These are phyloP conservation scores for Molorchus minor DNA, from an alignment of 2,888 invertebrate genomes.

Conservation along the genomic window DNA sequence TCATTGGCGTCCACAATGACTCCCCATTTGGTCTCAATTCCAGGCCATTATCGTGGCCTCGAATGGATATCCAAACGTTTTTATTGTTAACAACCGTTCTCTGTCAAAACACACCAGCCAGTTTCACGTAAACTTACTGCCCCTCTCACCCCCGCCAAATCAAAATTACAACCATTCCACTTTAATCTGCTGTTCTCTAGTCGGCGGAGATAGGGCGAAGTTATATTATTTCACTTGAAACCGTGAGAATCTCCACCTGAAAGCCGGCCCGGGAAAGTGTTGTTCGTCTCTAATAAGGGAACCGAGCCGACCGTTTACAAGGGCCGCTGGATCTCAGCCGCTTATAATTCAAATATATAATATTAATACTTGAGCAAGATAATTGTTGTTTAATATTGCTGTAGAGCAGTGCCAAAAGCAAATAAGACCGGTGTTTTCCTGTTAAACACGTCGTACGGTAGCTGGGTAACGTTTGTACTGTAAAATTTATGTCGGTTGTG, in stretches of 20 bases:
- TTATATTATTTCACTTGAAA: slow-evolving; percentile 52
- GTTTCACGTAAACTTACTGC: slow-evolving; percentile 3
- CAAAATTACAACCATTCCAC: slow-evolving; percentile 33
- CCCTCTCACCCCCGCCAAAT: slow-evolving; percentile 28
- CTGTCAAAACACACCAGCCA: not conserved
- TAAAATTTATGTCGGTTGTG: slow-evolving; percentile 27
- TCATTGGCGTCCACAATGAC: not conserved
- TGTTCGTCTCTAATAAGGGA: slow-evolving; percentile 15
- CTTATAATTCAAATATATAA: slow-evolving; percentile 55
- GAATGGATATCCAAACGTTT: not conserved
- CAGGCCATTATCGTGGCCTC: not conserved
- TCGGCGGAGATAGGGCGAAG: slow-evolving; percentile 42
- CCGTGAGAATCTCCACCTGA: slow-evolving; percentile 55
- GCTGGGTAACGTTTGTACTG: slow-evolving; percentile 25
- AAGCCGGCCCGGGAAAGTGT: slow-evolving; percentile 42
- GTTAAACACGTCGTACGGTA: slow-evolving; percentile 48
- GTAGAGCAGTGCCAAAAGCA: slow-evolving; percentile 42
- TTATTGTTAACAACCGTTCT: not conserved
- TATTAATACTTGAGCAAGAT: slow-evolving; percentile 57
- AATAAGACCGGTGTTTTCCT: slow-evolving; percentile 51
- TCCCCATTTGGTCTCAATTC: not conserved
- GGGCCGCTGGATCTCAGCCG: slow-evolving; percentile 46
- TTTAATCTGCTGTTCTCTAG: slow-evolving; percentile 36
- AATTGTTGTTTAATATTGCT: slow-evolving; percentile 53
- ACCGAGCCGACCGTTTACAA: not conserved